These are phyloP conservation scores for Rhegmatorhina hoffmannsi DNA, from an alignment of 2,113 vertebrate genomes.

Conservation along the genomic window DNA sequence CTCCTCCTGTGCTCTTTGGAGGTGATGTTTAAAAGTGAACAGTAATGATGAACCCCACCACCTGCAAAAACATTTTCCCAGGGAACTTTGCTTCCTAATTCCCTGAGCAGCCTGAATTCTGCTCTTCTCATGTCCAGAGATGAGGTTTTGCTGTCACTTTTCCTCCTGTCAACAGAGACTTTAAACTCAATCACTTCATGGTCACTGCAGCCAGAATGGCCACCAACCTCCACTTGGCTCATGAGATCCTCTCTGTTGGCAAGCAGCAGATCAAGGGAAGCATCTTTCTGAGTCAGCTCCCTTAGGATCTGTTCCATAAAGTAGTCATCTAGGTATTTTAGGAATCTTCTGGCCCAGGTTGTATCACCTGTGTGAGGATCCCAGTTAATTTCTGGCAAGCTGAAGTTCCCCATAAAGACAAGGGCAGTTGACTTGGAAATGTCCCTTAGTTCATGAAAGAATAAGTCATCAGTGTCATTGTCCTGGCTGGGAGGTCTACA, in stretches of 20 bases:
- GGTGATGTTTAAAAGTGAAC: background rate
- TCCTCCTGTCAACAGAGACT: background rate
- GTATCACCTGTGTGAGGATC: background rate
- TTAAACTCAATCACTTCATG: background rate
- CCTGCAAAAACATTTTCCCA: background rate
- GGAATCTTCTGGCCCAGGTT: background rate
- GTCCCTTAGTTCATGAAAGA: background rate
- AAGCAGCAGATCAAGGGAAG: background rate
- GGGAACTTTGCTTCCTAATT: background rate
- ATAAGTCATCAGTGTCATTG: background rate
- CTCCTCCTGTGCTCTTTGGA: background rate
- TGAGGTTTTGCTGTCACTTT: background rate
- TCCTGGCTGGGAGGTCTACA: background rate
- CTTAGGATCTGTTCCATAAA: background rate
- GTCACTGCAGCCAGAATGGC: background rate
- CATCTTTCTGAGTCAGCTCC: background rate
- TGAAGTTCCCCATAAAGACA: background rate
- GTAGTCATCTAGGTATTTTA: background rate
- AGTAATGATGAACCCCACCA: background rate
- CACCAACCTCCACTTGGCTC: background rate
- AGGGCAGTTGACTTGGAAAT: background rate
- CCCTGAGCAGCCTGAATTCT: background rate
- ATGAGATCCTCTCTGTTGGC: background rate
- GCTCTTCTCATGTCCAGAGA: background rate
- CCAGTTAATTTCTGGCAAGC: background rate